Base-by-base conservation (phyloP, 2,113 vertebrate species). In the Sphyrna mokarran region DNA sequence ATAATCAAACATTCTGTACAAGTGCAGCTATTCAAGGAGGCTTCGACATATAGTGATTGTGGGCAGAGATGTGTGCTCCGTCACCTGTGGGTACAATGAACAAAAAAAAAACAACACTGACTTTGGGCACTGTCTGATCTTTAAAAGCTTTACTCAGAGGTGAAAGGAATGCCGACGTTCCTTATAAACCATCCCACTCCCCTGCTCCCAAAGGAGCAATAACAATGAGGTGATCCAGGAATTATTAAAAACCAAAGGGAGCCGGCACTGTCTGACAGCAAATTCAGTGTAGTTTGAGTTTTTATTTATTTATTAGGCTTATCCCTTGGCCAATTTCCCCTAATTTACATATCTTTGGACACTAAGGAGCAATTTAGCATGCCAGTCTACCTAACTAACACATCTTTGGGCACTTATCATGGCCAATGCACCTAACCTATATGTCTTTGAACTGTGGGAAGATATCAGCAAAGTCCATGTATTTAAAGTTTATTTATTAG, bases 191-290 rank as follows among this genome's bases (percentile, higher is more conserved):
- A 58, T 54, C 48, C 48, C 14, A 14, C 66, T 14, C 66, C 86
- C 86, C 61, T 9, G 14, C 66, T 18, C 66, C 86, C 94, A 96
- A 58, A 48, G 20, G 43, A 80, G 95, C 96, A 69, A 63, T 22
- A 63, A 80, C 94, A 94, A 61, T 96, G 95, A 63, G 95, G 96
- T n/a, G 96, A 96, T 48, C 1, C 11, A 78, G 72, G 96, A 89
- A 72, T 33, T 54, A 37, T 13, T 23, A 18, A 68, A 37, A 69
- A 68, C 3, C 6, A 95, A 69, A 69, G 8, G 83, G 54, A 40
- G n/a, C 14, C 78, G 1, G 14, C 33, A 0, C 76, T 80, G 33
- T n/a, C 14, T 3, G n/a, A 80, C 76, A 37, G 48, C 48, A 54
- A 54, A 54, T 2, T 54, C 48, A 54, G 48, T 2, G 2, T 54